Base-by-base conservation (phyloP, 1,140 invertebrate genomes). In the Augochlora pura region DNA sequence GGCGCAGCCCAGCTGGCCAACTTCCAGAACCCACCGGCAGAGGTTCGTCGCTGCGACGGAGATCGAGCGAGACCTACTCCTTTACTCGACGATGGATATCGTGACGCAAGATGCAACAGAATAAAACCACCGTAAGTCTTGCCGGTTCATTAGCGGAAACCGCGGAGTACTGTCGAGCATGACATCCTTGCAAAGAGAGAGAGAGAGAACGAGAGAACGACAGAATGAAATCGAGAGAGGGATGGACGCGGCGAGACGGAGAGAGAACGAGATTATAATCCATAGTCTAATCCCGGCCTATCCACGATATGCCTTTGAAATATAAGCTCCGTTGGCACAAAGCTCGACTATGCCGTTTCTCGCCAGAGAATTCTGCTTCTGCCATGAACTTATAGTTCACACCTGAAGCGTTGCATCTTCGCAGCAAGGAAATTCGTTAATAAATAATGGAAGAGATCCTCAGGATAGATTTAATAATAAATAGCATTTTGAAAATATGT, bases 21-120 rank as follows among this genome's bases (percentile, higher is more conserved):
- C 16, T 86, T 86, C 73, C 67, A 78, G 73, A 80, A 65, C 57
- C 32, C 21, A 21, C 86, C 85, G 79, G 69, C 64, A 87, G 88
- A 83, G 88, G 88, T 86, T 87, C 70, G 80, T 23, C 79, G 49
- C 54, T 78, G 39, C 46, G 68, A n/a, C 64, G 66, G n/a, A 83
- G 70, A 67, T 59, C 49, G 66, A 72, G 84, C 62, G 70, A 79
- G 84, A 71, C 82, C 83, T 66, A 52, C 49, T 21, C 9, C 12
- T 9, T 7, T 2, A 12, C 8, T 12, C 12, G 60, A 63, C 66
- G 77, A 85, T 86, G 85, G 80, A 84, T 86, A 84, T 88, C 81
- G 83, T 90, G 88, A 90, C 88, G 88, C 90, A 90, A 90, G 87
- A 90, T 87, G 88, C 90, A 90, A 90, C 86, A 87, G 82, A 88